Conservation (phyloP, 2,797 vertebrate species). For the Pangasius djambal region DNA sequence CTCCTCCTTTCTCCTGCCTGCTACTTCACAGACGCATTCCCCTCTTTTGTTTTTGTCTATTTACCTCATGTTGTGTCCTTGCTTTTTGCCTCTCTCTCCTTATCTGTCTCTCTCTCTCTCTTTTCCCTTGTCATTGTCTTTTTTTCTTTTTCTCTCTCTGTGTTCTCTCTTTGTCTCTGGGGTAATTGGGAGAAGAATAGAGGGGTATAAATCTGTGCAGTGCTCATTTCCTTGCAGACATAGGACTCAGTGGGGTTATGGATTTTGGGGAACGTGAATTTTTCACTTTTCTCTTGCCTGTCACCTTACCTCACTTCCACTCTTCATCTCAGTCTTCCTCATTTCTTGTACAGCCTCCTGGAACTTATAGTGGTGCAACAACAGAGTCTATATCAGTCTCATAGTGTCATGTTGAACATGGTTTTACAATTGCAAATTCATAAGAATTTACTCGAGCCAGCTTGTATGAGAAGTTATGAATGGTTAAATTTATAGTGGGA, state of each 20-base stretch:
- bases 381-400: background rate
- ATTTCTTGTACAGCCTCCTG: conserved; percentile 1
- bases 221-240: conserved; percentile 52
- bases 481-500: background rate
- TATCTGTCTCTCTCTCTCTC: conserved; percentile 18
- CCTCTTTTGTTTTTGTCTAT: conserved; percentile 34
- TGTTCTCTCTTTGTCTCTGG: conserved; percentile 15
- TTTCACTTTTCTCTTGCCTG: conserved; percentile 21
- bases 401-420: background rate
- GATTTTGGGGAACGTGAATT: background rate
- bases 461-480: background rate
- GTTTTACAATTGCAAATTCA: background rate
- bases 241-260: conserved; percentile 24
- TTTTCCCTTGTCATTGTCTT: conserved; percentile 2
- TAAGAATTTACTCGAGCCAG: background rate
- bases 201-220: conserved; percentile 47
- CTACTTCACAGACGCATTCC: conserved; percentile 53
- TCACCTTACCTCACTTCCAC: conserved; percentile 13
- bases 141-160: conserved; percentile 17
- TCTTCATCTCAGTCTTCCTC: conserved; percentile 27
- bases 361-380: background rate
- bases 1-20: conserved; percentile 57
- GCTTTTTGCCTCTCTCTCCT: conserved; percentile 34
- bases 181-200: conserved; percentile 60
- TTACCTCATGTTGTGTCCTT: conserved; percentile 57